A percentile compares a stretch with the other conserved stretches of the same genome.
Conservation (phyloP, 2,797 vertebrate genomes). For the Propithecus perrieri region DNA sequence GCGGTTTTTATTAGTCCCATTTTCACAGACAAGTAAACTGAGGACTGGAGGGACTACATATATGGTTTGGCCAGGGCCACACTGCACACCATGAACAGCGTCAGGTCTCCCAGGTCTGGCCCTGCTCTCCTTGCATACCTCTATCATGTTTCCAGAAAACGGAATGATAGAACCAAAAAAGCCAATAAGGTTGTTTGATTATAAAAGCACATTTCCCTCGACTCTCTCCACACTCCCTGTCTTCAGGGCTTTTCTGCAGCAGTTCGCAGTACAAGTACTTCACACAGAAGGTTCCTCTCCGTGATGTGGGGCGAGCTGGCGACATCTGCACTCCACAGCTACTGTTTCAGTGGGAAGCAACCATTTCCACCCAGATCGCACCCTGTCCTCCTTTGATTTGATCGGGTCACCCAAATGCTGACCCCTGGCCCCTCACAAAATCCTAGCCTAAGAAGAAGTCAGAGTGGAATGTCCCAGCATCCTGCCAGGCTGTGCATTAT, state of each 20-base stretch:
- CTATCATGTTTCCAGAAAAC: not conserved
- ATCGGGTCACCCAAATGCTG: not conserved
- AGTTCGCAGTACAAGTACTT: not conserved
- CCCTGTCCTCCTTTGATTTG: not conserved
- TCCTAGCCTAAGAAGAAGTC: not conserved
- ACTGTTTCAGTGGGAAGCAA: not conserved
- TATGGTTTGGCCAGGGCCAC: not conserved
- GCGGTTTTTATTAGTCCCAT: not conserved
- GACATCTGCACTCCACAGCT: not conserved
- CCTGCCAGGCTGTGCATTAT: not conserved
- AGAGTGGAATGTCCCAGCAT: not conserved
- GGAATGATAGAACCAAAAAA: not conserved
- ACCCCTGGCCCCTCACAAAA: not conserved
- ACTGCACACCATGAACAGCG: not conserved
- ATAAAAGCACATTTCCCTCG: not conserved
- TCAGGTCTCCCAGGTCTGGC: not conserved
- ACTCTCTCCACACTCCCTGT: not conserved
- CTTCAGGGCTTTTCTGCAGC: not conserved
- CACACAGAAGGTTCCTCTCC: not conserved
- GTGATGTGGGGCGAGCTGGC: accelerated
- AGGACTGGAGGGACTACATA: not conserved
- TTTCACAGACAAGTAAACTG: not conserved
- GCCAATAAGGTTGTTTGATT: not conserved
- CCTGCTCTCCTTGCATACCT: not conserved
- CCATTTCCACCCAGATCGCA: not conserved